These are phyloP conservation scores for Zaprionus lachaisei DNA, from an alignment of 1,140 invertebrate species.

Conservation along the genomic window DNA sequence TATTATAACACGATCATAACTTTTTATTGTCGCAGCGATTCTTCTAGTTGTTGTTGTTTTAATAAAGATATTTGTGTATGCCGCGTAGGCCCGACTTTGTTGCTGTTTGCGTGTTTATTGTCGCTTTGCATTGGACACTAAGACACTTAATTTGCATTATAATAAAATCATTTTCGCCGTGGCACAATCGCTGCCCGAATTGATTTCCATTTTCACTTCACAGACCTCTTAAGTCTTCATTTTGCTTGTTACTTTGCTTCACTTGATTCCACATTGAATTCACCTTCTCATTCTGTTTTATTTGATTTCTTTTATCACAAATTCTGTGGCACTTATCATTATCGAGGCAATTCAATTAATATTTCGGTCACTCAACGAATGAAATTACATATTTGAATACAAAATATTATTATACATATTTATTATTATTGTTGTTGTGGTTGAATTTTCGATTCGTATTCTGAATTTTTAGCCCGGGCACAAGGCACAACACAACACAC, in stretches of 20 bases:
- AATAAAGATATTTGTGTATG: constrained; percentile 72
- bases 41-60: constrained; percentile 27
- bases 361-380: constrained; percentile 63
- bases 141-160: constrained; percentile 76
- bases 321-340: constrained; percentile 41
- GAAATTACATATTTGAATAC: constrained; percentile 77
- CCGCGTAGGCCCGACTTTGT: constrained; percentile 17
- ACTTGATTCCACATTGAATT: neutral
- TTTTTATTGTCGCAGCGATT: constrained; percentile 51
- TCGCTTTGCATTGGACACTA: constrained; percentile 54
- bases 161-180: constrained; percentile 51
- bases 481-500: constrained; percentile 13
- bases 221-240: constrained; percentile 37
- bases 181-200: constrained; percentile 36
- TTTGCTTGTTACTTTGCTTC: constrained; percentile 2
- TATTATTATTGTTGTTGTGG: constrained; percentile 7
- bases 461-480: constrained; percentile 54
- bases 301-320: constrained; percentile 53
- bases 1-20: constrained; percentile 44
- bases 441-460: constrained; percentile 60
- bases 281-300: constrained; percentile 20
- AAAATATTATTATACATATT: constrained; percentile 47
- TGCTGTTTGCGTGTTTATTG: constrained; percentile 30
- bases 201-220: constrained; percentile 49
- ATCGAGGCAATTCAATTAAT: constrained; percentile 34